Conservation (phyloP, 2,797 vertebrate genomes). For the Cirrhinus molitorella region DNA sequence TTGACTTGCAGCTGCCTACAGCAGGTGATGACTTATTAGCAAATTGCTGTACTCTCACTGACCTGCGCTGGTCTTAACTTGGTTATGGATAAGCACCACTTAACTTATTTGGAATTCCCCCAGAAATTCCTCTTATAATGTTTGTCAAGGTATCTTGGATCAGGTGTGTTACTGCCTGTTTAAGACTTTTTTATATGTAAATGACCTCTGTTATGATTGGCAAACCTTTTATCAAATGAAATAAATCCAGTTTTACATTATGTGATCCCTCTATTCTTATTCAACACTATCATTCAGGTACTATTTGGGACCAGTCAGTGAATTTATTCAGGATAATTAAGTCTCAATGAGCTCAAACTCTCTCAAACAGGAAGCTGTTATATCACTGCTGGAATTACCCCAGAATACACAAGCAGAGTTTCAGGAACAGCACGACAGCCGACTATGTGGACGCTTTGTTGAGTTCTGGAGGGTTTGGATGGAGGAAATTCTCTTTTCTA, state of each 20-base stretch:
- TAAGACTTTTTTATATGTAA: neutral
- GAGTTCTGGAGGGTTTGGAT: constrained; percentile 35
- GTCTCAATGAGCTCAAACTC: constrained; percentile 3
- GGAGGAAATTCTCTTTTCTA: constrained; percentile 69
- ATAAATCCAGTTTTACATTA: neutral
- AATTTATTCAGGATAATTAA: constrained; percentile 15
- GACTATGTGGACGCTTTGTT: constrained; percentile 25
- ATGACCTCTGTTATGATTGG: neutral
- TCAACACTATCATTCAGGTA: neutral
- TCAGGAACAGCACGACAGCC: constrained; percentile 42
- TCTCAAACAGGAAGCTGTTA: constrained; percentile 25
- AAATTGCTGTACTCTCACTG: neutral
- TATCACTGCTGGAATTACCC: constrained; percentile 47
- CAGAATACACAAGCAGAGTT: constrained; percentile 30
- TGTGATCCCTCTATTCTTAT: neutral
- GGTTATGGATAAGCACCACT: neutral
- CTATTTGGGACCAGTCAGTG: constrained; percentile 13
- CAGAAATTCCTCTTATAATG: neutral
- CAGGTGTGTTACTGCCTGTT: neutral
- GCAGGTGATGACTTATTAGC: constrained; percentile 37
- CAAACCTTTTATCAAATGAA: too few relatives aligned
- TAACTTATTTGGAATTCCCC: neutral
- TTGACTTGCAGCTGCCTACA: constrained; percentile 36
- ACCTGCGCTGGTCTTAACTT: constrained; percentile 21
- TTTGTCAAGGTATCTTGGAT: neutral